These are phyloP conservation scores for Theristicus caerulescens DNA, from an alignment of 2,113 vertebrate species.

Conservation along the genomic window DNA sequence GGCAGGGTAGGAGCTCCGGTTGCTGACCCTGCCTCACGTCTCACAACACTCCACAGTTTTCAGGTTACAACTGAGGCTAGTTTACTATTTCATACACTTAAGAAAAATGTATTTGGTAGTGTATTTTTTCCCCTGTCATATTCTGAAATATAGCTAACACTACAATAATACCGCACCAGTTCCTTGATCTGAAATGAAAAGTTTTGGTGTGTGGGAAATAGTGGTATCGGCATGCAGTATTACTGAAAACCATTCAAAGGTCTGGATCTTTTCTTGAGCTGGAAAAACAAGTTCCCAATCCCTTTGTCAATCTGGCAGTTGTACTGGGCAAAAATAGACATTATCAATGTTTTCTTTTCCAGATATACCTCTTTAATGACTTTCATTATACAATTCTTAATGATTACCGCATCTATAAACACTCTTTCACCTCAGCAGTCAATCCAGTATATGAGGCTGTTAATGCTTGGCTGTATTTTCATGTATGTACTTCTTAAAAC, in stretches of 20 bases:
- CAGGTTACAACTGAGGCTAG: background rate
- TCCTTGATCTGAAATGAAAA: background rate
- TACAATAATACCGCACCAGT: background rate
- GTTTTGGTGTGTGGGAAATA: background rate
- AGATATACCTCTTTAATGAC: background rate
- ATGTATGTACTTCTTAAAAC: background rate
- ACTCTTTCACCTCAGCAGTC: background rate
- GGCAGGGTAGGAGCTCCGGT: background rate
- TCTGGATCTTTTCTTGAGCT: background rate
- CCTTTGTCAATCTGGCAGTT: slow-evolving; percentile 3
- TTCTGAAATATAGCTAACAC: background rate
- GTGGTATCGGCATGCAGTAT: background rate
- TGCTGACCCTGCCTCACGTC: background rate
- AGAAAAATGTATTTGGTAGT: background rate
- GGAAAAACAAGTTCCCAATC: slow-evolving; percentile 9
- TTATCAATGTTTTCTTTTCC: background rate
- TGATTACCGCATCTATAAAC: background rate
- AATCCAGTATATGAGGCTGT: background rate
- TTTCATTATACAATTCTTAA: background rate
- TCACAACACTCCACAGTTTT: background rate
- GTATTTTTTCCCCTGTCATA: background rate
- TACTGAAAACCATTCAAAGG: slow-evolving; percentile 18
- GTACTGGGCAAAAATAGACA: background rate
- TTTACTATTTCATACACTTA: background rate
- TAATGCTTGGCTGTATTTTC: background rate